Conservation (phyloP, 2,113 vertebrate genomes). For the Tupaia chinensis region DNA sequence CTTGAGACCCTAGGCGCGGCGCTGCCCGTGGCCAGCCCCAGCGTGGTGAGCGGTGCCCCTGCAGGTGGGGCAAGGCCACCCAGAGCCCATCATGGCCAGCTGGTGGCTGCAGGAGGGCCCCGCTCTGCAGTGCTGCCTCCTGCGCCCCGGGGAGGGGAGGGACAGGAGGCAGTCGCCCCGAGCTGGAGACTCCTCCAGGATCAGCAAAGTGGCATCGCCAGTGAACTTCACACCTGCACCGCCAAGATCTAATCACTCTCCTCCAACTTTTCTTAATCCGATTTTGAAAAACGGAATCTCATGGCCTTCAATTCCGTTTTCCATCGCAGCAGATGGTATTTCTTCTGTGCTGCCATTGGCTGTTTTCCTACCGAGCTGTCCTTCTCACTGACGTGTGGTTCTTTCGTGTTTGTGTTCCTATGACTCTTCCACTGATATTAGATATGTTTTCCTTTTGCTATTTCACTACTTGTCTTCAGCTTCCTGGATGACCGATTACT, state of each 20-base stretch:
- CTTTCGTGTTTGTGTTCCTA: background rate
- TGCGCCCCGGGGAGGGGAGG: background rate
- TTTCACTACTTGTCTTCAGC: background rate
- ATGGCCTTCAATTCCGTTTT: background rate
- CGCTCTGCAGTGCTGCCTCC: background rate
- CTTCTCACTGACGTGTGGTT: background rate
- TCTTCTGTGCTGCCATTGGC: background rate
- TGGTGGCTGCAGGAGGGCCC: background rate
- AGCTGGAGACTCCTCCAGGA: background rate
- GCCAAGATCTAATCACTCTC: background rate
- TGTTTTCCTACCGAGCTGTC: background rate
- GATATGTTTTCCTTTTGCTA: background rate
- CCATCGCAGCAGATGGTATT: background rate
- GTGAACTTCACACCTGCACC: no score
- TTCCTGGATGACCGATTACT: background rate
- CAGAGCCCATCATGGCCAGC: accelerated
- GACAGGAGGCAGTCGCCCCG: background rate
- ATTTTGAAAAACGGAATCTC: background rate
- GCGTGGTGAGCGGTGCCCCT: background rate
- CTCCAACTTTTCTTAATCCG: background rate
- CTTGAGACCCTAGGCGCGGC: background rate
- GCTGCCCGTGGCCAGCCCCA: accelerated
- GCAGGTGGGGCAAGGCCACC: background rate
- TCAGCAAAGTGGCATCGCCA: background rate
- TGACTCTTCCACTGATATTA: background rate